These are phyloP conservation scores for Acrobasis repandana DNA, from an alignment of 2,888 invertebrate genomes.

Conservation along the genomic window DNA sequence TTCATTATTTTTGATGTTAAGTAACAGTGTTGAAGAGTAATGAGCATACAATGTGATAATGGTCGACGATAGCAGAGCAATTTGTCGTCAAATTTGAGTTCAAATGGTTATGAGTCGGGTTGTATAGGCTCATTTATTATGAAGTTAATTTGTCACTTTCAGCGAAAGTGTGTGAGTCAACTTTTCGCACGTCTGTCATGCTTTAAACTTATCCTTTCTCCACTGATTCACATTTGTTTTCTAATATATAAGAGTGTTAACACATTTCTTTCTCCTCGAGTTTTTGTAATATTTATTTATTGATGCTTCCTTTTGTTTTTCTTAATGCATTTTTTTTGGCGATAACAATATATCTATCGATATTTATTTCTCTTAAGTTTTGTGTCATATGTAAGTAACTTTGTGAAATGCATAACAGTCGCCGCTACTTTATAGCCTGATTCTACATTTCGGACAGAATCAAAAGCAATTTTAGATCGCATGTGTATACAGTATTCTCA, in stretches of 20 bases:
- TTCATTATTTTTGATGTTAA: constrained; percentile 7
- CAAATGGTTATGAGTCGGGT: constrained; percentile 13
- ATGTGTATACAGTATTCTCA: neutral
- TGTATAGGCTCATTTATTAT: constrained; percentile 28
- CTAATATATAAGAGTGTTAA: constrained; percentile 17
- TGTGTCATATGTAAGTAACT: neutral
- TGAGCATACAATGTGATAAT: constrained; percentile 15
- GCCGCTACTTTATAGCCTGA: neutral
- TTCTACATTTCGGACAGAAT: neutral
- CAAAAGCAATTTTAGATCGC: neutral
- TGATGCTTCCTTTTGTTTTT: constrained; percentile 7
- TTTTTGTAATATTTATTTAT: constrained; percentile 5
- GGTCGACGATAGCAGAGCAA: constrained; percentile 12
- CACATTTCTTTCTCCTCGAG: neutral
- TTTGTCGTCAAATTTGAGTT: constrained; percentile 19
- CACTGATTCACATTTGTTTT: constrained; percentile 41
- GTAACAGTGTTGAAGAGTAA: constrained; percentile 18
- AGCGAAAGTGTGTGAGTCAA: constrained; percentile 50
- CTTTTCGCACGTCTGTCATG: constrained; percentile 42
- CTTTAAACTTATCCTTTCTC: constrained; percentile 45
- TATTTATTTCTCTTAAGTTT: neutral
- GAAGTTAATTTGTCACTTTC: constrained; percentile 39
- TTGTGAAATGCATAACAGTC: neutral
- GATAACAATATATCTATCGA: neutral
- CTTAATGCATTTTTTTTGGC: constrained; percentile 13